These are phyloP conservation scores for Uloborus plumipes DNA, from an alignment of 2,888 invertebrate species.

Conservation along the genomic window DNA sequence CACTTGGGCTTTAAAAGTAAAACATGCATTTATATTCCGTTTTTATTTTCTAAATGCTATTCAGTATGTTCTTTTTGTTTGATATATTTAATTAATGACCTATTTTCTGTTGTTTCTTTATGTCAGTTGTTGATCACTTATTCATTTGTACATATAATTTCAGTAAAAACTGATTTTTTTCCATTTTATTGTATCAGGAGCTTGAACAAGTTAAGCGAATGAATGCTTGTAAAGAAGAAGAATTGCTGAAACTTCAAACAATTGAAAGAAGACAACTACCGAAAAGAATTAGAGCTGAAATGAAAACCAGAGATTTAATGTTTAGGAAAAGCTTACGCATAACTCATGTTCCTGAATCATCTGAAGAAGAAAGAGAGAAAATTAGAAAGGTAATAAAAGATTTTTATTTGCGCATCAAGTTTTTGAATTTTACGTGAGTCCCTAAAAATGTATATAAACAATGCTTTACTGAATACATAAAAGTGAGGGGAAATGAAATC, in stretches of 20 bases:
- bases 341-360: constrained; percentile 75
- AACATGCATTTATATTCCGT: no score
- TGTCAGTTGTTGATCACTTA: no score
- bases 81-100: no score
- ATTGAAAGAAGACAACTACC: constrained; percentile 93
- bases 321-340: constrained; percentile 94
- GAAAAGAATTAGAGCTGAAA: constrained; percentile 93
- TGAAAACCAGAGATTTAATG: constrained; percentile 98
- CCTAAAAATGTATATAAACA: no score
- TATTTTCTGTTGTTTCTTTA: no score
- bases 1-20: no score
- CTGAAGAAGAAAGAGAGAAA: constrained; percentile 75
- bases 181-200: constrained; percentile 74
- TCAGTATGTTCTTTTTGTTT: no score
- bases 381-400: constrained; percentile 88
- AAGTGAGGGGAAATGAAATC: no score
- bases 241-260: constrained; percentile 89
- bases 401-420: no score
- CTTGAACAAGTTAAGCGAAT: constrained; percentile 92
- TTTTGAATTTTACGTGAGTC: no score
- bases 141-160: neutral
- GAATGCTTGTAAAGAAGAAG: constrained; percentile 91
- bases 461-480: no score
- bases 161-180: neutral
- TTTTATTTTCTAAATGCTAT: no score